Base-by-base conservation (phyloP, 1,140 invertebrate species). In the Drosophila pachea region DNA sequence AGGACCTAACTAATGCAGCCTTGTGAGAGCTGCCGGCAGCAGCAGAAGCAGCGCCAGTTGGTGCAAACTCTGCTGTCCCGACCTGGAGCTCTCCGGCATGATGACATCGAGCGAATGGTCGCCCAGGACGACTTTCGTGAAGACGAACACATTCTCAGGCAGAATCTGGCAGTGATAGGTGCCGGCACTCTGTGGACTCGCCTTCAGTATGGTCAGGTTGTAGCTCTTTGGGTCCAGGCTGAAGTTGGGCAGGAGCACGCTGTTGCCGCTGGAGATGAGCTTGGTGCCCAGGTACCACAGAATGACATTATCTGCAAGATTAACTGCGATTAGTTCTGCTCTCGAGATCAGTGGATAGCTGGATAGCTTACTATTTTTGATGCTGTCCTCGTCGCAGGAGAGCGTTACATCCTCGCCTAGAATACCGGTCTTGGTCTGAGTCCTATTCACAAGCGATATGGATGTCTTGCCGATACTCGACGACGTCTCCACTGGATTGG, bases 31-130 rank as follows among this genome's bases (percentile, higher is more conserved):
- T 55, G 67, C 35, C 9, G 48, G 16, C 5, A 71, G 43, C 3
- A 61, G 12, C 48, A 47, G 16, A n/a, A 68, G n/a, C 11, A 54
- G 16, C 16, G 60, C 35, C n/a, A 63, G 11, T 6, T 48, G 33
- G 12, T 59, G 59, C 40, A 74, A 22, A 66, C 74, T 71, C 36
- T 70, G 67, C 22, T 53, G 47, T 14, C 69, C 56, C 0, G 79
- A 84, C 7, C 32, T 77, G 1, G 82, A 86, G 48, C 81, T 84
- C 58, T 84, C 81, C 29, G 81, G 77, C 12, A 67, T 73, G 31
- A 84, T 74, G 48, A 72, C 73, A 22, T 84, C 79, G 45, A 84
- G 42, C 33, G 70, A 69, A 43, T 81, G 76, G 29, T 86, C 81
- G 9, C 52, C 66, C 16, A 84, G 63, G 9, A 71, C 29, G 4